phyloP scores from a whole-genome alignment of 2,113 vertebrate genomes.

The Azemiops feae region DNA sequence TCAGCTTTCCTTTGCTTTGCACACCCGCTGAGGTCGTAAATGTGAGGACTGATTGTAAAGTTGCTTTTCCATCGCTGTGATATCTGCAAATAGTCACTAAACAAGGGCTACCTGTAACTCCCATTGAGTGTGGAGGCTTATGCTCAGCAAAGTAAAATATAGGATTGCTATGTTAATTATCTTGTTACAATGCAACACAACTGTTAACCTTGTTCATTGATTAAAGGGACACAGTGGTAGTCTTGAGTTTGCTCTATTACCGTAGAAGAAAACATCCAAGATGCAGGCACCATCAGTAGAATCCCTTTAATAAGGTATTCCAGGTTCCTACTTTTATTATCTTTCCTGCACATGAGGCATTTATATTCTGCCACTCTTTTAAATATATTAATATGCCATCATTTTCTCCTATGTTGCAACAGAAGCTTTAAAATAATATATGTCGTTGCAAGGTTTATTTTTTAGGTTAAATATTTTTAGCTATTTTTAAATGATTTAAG shows the following conservation, averaged over 20 bases:
- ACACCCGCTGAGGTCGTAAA: background rate
- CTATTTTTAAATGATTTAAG: no score
- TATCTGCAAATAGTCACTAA: background rate
- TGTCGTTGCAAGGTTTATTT: no score
- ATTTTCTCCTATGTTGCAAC: no score
- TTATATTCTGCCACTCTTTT: background rate
- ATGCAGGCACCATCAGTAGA: background rate
- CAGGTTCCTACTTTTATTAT: background rate
- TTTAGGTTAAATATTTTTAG: no score
- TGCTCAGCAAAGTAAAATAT: background rate
- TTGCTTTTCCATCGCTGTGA: background rate
- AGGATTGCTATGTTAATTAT: background rate
- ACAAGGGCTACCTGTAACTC: background rate
- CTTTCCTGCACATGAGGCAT: background rate
- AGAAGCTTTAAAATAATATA: no score
- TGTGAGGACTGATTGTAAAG: background rate
- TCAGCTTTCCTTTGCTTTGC: background rate
- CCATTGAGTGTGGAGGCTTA: background rate
- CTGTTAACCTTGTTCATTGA: background rate
- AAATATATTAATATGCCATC: background rate
- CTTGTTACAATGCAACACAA: background rate
- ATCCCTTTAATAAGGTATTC: background rate
- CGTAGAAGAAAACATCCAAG: background rate
- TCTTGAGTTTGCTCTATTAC: background rate
- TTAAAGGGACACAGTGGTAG: background rate